Evolutionary conservation across 2,797 vertebrate genomes (phyloP).

Genomic region (Rhodeus uyekii): DNA sequence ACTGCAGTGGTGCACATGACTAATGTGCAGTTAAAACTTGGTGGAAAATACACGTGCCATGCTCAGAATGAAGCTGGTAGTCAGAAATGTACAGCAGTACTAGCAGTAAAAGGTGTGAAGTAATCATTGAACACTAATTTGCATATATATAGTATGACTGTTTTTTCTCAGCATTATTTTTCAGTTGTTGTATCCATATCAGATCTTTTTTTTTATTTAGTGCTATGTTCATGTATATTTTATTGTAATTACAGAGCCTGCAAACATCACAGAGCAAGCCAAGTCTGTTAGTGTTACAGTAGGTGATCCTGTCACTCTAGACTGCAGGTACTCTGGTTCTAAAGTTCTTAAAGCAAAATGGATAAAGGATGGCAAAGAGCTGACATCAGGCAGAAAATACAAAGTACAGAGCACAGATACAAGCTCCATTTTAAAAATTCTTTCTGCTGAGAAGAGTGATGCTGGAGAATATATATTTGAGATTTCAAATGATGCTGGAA

Average conservation of each 20-base stretch:
- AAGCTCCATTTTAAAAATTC: slow-evolving; percentile 89
- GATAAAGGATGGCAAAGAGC: slow-evolving; percentile 87
- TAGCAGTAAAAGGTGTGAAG: slow-evolving; percentile 95
- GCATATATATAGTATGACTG: no score
- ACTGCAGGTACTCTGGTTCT: slow-evolving; percentile 92
- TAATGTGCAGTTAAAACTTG: slow-evolving; percentile 84
- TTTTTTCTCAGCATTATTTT: background rate
- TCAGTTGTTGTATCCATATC: background rate
- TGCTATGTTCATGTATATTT: slow-evolving; percentile 10
- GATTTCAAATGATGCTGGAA: slow-evolving; percentile 92
- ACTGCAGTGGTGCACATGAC: slow-evolving; percentile 84
- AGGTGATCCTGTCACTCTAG: slow-evolving; percentile 93
- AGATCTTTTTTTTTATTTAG: slow-evolving; percentile 1
- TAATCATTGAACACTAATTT: slow-evolving; percentile 4
- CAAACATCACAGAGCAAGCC: slow-evolving; percentile 88
- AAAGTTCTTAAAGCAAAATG: slow-evolving; percentile 89
- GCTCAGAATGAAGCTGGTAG: slow-evolving; percentile 95
- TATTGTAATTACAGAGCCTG: slow-evolving; percentile 87
- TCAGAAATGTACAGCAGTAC: slow-evolving; percentile 88
- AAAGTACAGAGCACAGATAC: slow-evolving; percentile 90
- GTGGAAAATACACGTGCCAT: slow-evolving; percentile 95
- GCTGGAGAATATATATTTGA: slow-evolving; percentile 90
- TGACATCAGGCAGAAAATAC: slow-evolving; percentile 84
- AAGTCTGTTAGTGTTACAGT: slow-evolving; percentile 95
- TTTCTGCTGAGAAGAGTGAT: slow-evolving; percentile 87